phyloP scores from a whole-genome alignment of 2,113 vertebrate genomes.

The cattle (Bos taurus) region ARS-UCD2.0 NC_037333.1:43469501-43470000 shows the following conservation, averaged over 20 bases:
- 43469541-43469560: not conserved
- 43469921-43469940: conserved; percentile 49
- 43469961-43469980: conserved; percentile 63
- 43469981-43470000: conserved; percentile 73
- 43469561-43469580: conserved; percentile 14
- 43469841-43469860: conserved; percentile 66
- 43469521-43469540: not conserved
- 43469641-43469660: conserved; percentile 59
- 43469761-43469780: conserved; percentile 60
- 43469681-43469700: conserved; percentile 75
- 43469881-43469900: not conserved
- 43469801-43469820: conserved; percentile 65
- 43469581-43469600: conserved; percentile 65
- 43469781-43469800: conserved; percentile 61
- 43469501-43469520: not conserved
- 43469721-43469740: conserved; percentile 21
- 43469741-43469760: conserved; percentile 34
- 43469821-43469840: conserved; percentile 73
- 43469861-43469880: conserved; percentile 36
- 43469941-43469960: conserved; percentile 61
- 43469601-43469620: conserved; percentile 62
- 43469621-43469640: conserved; percentile 69
- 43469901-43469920: conserved; percentile 66
- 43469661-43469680: conserved; percentile 68
- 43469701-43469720: conserved; percentile 66